phyloP scores from a whole-genome alignment of 1,140 invertebrate species.

The Bilobella aurantiaca region DNA sequence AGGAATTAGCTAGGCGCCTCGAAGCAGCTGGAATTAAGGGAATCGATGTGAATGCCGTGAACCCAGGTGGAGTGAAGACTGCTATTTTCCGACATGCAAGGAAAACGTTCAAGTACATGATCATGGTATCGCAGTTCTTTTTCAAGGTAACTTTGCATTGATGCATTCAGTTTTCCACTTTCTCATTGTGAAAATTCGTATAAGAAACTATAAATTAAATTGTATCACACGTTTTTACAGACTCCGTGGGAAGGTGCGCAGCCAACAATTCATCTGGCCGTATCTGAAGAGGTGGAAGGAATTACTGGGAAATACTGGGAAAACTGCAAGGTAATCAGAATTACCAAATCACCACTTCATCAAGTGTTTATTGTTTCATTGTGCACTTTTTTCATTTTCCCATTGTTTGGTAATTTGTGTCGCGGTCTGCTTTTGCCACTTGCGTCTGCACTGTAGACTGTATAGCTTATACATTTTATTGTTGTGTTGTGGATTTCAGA shows the following conservation, averaged over 20 bases:
- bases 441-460: too few relatives aligned
- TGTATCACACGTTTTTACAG: too few relatives aligned
- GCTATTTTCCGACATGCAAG: constrained; percentile 33
- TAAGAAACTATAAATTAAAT: too few relatives aligned
- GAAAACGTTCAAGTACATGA: constrained; percentile 33
- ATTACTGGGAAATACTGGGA: constrained; percentile 42
- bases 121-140: constrained; percentile 35
- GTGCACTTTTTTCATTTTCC: neutral
- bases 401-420: constrained; percentile 5
- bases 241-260: constrained; percentile 41
- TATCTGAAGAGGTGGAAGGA: constrained; percentile 40
- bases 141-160: constrained; percentile 37
- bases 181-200: too few relatives aligned
- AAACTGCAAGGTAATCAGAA: constrained; percentile 40
- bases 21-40: constrained; percentile 51
- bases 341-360: too few relatives aligned
- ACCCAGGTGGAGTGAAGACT: constrained; percentile 34
- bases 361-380: too few relatives aligned
- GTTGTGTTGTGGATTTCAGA: too few relatives aligned
- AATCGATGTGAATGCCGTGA: constrained; percentile 29
- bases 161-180: too few relatives aligned
- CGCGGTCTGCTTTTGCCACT: too few relatives aligned
- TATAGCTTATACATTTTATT: too few relatives aligned
- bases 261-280: constrained; percentile 40
- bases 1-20: constrained; percentile 64